These are phyloP conservation scores for Oncorhynchus gorbuscha DNA, from an alignment of 2,113 vertebrate genomes.

Conservation along the genomic window DNA sequence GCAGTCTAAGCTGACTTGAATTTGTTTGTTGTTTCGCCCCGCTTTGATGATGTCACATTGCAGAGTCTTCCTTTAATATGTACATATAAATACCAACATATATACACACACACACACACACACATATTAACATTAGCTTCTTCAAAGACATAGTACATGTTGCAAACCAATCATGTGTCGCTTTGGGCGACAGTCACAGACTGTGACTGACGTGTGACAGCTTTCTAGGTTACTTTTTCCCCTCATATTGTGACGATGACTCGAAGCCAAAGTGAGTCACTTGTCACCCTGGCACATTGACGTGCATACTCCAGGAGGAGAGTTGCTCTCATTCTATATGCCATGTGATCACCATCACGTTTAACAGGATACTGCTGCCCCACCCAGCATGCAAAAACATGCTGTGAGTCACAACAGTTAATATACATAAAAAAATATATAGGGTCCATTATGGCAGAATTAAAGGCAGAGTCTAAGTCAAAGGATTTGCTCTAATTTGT, in stretches of 20 bases:
- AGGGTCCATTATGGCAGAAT: too few relatives aligned
- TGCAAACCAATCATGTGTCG: neutral
- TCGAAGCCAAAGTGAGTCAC: neutral
- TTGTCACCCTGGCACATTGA: neutral
- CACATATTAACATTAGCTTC: too few relatives aligned
- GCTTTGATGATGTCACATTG: too few relatives aligned
- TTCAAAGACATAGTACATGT: neutral
- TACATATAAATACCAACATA: too few relatives aligned
- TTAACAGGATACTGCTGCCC: constrained; percentile 20
- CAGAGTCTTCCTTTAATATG: too few relatives aligned
- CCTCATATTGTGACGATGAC: neutral
- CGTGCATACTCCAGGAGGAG: neutral
- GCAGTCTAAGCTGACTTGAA: too few relatives aligned
- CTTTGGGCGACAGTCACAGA: neutral
- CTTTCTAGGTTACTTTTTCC: neutral
- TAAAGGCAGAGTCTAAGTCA: too few relatives aligned
- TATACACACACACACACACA: too few relatives aligned
- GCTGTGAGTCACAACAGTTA: neutral
- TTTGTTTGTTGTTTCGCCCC: too few relatives aligned
- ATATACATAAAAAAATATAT: neutral
- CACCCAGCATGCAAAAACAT: constrained; percentile 1
- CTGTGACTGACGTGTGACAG: neutral
- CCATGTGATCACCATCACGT: constrained; percentile 20
- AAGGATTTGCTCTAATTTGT: too few relatives aligned
- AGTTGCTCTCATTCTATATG: neutral